Evolutionary conservation across 2,113 vertebrate species (phyloP), one percentile per base, ranked within the genome.

Genomic region (Axis porcinus): DNA sequence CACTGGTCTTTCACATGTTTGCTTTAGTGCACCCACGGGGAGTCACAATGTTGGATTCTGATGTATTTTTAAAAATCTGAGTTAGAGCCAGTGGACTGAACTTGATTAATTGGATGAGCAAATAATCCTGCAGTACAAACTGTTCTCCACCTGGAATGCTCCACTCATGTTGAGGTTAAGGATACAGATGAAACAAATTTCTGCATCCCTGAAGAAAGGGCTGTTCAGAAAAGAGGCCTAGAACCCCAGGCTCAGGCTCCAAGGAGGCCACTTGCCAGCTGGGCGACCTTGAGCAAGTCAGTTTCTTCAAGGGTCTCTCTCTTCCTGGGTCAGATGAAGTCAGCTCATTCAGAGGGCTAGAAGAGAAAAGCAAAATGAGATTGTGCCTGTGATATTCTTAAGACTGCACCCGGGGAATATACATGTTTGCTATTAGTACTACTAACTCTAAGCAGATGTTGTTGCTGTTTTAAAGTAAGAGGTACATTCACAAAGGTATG

Each of bases 11-110:
- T 40, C 13, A 1, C 2, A 0, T 33, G 11, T 40, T 30, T 13
- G n/a, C 30, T 45, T 58, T 33, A 1, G 23, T 2, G 12, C 16
- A 10, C 70, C n/a, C 2, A 0, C 4, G n/a, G 74, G 47, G 50
- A 74, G 15, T 40, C 27, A 70, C 7, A 64, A 1, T n/a, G 17
- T 33, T 40, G 28, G 23, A 54, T 23, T 84, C 76, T 19, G 87
- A 83, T 1, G 3, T 25, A 30, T 33, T 62, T 79, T 85, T 43
- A 6, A 81, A 52, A 58, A 10, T 54, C 19, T 45, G n/a, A 54
- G 54, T 81, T n/a, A 52, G n/a, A 91, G 47, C 55, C 76, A 30
- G 1, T 23, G 43, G 28, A 21, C 55, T 6, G 47, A 28, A 58
- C 55, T 78, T 52, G 47, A 47, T 17, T 10, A 36, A 36, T 0